Evolutionary conservation across 2,113 vertebrate species (phyloP).

Genomic region (Hemibagrus wyckioides): DNA sequence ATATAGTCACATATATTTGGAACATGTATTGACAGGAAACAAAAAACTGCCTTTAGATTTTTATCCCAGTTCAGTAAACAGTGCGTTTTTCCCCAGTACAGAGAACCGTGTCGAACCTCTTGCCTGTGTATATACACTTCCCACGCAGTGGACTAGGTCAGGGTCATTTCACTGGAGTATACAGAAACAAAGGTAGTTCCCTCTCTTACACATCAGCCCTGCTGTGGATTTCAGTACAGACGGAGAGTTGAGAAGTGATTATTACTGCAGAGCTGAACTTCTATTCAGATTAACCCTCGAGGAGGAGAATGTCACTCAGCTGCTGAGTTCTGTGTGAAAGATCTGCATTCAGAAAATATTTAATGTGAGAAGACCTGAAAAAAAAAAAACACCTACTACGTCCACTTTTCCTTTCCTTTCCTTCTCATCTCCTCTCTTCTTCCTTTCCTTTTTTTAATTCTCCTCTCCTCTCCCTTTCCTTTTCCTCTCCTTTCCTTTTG

Average conservation of each 20-base stretch:
- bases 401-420: no score
- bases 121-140: not conserved
- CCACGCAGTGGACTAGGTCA: no score
- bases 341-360: not conserved
- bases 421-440: no score
- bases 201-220: not conserved
- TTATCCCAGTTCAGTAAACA: not conserved
- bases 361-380: not conserved
- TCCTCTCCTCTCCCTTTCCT: no score
- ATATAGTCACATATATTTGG: no score
- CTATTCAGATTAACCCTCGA: not conserved
- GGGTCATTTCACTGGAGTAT: not conserved
- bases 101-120: not conserved
- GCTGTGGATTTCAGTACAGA: not conserved
- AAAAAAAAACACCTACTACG: not conserved
- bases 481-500: no score
- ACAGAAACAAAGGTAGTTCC: not conserved
- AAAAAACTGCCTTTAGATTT: not conserved
- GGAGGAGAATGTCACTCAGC: not conserved
- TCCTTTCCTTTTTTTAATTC: no score
- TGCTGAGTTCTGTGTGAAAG: no score
- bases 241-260: not conserved
- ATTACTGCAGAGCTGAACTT: not conserved
- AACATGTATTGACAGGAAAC: not conserved
- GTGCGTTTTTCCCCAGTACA: not conserved